Base-by-base conservation (phyloP, 1,140 invertebrate species). In the Hylaeus volcanicus region DNA sequence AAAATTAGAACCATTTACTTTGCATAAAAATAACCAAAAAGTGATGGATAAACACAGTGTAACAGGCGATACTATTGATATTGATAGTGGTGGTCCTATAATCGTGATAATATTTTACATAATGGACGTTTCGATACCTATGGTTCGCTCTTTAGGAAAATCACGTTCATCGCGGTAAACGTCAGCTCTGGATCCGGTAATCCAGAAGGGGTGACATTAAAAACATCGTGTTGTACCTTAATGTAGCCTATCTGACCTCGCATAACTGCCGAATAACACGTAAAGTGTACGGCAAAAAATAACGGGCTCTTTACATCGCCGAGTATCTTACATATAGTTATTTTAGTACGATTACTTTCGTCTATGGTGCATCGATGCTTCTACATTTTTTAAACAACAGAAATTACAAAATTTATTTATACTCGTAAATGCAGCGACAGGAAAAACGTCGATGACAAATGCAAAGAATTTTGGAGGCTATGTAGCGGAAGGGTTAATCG, bases 191-290 rank as follows among this genome's bases (percentile, higher is more conserved):
- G 37, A 78, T 72, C 61, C 45, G 41, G 60, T 48, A 73, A 48
- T 78, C 14, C 41, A 51, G 69, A 55, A 73, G 26, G 8, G 8
- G 43, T 37, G 11, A 63, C 14, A 14, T 79, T 79, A 64, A 73
- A 72, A 71, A 79, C 55, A 39, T 43, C 51, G 55, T 72, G 77
- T 53, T 14, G 12, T 43, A 6, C 5, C 37, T 73, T 71, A 61
- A 61, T 3, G 39, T 4, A 53, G 68, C 56, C 56, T 61, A 26
- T 45, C 26, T 14, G 26, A 37, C 26, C 43, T 60, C 26, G 45
- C 39, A 9, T 79, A 79, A 79, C 77, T 65, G 26, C 26, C 70
- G 8, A 37, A n/a, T 6, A 39, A 55, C 77, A 79, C 77, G 77
- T 79, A 48, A 79, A 56, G 43, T 11, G 15, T 73, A 8, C 9